A percentile compares a stretch with the other conserved stretches of the same genome.
Evolutionary conservation across 2,113 vertebrate species (phyloP).

Genomic region (Lepus americanus): DNA sequence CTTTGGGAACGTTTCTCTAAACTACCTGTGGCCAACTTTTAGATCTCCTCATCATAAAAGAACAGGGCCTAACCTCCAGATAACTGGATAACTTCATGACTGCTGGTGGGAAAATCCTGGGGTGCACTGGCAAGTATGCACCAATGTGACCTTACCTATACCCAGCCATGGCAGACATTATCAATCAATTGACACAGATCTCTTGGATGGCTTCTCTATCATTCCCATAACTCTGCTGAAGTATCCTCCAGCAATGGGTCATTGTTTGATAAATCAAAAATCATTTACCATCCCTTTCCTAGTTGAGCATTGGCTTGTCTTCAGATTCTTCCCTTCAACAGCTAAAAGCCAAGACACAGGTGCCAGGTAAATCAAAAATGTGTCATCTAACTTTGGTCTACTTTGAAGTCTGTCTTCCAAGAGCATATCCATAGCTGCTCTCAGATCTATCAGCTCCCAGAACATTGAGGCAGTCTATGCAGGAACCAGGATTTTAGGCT

Average conservation of each 20-base stretch:
- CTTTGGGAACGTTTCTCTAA: not conserved
- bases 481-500: not conserved
- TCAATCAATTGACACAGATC: not conserved
- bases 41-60: slow-evolving; percentile 9
- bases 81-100: not conserved
- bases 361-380: not conserved
- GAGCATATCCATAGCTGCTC: not conserved
- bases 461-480: not conserved
- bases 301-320: not conserved
- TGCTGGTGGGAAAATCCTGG: not conserved
- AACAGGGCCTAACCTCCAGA: not conserved
- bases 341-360: not conserved
- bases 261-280: not conserved
- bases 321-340: not conserved
- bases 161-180: not conserved
- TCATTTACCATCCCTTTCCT: not conserved
- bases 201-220: not conserved
- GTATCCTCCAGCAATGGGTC: not conserved
- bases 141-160: not conserved
- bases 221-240: not conserved
- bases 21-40: not conserved
- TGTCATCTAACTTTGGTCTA: not conserved
- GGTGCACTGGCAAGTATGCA: not conserved
- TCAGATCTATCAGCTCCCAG: not conserved
- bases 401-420: not conserved